Evolutionary conservation across 2,888 invertebrate genomes (phyloP).

Genomic region (Ferdinandea cuprea): DNA sequence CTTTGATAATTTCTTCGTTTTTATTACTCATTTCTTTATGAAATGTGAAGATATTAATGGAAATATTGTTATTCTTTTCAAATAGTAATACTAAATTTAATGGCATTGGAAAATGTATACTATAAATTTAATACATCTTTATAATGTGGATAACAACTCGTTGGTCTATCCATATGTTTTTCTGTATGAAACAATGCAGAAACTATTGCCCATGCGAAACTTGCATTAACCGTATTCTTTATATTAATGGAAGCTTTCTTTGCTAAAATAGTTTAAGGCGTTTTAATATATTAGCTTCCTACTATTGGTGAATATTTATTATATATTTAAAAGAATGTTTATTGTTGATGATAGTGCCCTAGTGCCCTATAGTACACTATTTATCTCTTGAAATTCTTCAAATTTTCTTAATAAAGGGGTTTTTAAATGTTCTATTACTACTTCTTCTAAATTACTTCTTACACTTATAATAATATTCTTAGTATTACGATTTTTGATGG

Average conservation of each 20-base stretch:
- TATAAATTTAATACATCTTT: background rate
- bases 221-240: conserved; percentile 14
- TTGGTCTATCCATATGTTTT: background rate
- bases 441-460: background rate
- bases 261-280: background rate
- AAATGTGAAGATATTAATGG: background rate
- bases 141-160: background rate
- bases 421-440: conserved; percentile 1
- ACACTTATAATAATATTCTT: background rate
- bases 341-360: background rate
- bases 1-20: conserved; percentile 2
- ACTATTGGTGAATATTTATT: too few relatives aligned
- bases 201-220: conserved; percentile 14
- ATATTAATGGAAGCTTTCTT: conserved; percentile 9
- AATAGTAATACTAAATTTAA: conserved; percentile 1
- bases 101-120: background rate
- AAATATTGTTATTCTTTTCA: conserved; percentile 5
- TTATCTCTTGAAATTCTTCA: conserved; percentile 11
- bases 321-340: background rate
- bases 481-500: background rate
- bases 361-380: too few relatives aligned
- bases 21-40: too few relatives aligned
- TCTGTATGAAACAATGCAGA: background rate
- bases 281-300: too few relatives aligned
- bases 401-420: background rate